Conservation (phyloP, 2,888 invertebrate species). For the Thysanoteuthis rhombus region DNA sequence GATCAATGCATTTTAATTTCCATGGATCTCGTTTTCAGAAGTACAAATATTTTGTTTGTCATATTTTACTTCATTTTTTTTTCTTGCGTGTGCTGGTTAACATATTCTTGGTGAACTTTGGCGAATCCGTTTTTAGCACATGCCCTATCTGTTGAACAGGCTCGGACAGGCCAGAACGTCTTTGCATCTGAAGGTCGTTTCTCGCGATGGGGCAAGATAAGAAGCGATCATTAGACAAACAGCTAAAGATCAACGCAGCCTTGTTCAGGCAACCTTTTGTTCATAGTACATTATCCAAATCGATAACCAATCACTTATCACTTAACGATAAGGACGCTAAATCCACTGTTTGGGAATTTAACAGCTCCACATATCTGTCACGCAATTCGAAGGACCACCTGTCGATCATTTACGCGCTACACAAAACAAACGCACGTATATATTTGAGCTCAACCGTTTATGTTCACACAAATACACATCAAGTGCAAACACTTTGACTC, state of each 20-base stretch:
- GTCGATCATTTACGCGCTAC: not conserved
- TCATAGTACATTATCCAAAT: not conserved
- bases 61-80: too few species aligned
- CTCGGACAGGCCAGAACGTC: not conserved
- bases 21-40: too few species aligned
- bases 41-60: too few species aligned
- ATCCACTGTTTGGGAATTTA: not conserved
- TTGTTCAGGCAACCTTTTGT: not conserved
- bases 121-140: not conserved
- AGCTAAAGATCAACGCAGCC: not conserved
- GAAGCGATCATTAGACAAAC: not conserved
- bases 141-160: not conserved
- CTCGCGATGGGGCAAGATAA: not conserved
- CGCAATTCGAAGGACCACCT: not conserved
- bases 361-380: not conserved
- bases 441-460: not conserved
- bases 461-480: not conserved
- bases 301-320: constrained; percentile 12
- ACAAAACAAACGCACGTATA: not conserved
- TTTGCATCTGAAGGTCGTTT: not conserved
- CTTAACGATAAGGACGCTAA: not conserved
- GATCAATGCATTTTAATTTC: too few species aligned
- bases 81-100: not conserved
- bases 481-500: too few species aligned
- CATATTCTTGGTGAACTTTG: not conserved